Percentiles rank a stretch among this genome's conserved stretches.
These are phyloP conservation scores for Phenganax stokvisi DNA, from an alignment of 92 coral and sea anemone genomes.

Conservation along the genomic window DNA sequence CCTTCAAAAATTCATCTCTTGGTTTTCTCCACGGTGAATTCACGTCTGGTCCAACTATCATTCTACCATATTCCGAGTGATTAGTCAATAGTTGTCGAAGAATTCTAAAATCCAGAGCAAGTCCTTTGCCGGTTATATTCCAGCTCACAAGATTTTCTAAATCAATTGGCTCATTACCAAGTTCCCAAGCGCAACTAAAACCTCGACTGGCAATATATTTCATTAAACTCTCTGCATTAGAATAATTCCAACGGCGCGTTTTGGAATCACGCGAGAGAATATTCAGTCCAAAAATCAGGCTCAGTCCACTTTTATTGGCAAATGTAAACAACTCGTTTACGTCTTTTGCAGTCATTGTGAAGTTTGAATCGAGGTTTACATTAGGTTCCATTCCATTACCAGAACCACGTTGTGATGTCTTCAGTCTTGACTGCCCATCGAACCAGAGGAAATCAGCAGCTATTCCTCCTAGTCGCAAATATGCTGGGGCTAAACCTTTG, in stretches of 20 bases:
- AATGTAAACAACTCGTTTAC: slow-evolving; percentile 59
- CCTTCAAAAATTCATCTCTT: slow-evolving; percentile 26
- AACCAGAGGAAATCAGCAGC: slow-evolving; percentile 69
- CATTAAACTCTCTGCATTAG: slow-evolving; percentile 71
- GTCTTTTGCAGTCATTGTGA: slow-evolving; percentile 57
- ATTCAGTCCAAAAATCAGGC: slow-evolving; percentile 75
- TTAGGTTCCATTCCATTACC: background rate
- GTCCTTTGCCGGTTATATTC: slow-evolving; percentile 42
- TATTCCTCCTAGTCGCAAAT: slow-evolving; percentile 75
- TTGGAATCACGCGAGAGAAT: slow-evolving; percentile 56
- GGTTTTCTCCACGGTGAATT: slow-evolving; percentile 48
- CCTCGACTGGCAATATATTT: slow-evolving; percentile 57
- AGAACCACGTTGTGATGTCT: background rate
- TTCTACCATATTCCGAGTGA: slow-evolving; percentile 60
- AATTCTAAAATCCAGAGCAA: slow-evolving; percentile 57
- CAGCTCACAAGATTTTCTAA: slow-evolving; percentile 4
- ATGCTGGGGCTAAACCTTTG: slow-evolving; percentile 67
- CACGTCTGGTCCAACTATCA: slow-evolving; percentile 73
- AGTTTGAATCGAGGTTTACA: slow-evolving; percentile 37
- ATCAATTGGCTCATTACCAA: slow-evolving; percentile 66
- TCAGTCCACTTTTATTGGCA: slow-evolving; percentile 56
- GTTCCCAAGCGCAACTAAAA: slow-evolving; percentile 80
- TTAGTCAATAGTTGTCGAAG: slow-evolving; percentile 58
- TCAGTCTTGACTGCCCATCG: background rate
- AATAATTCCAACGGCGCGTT: slow-evolving; percentile 62